Evolutionary conservation across 1,140 invertebrate species (phyloP).

Genomic region (Pentalonia nigronervosa): DNA sequence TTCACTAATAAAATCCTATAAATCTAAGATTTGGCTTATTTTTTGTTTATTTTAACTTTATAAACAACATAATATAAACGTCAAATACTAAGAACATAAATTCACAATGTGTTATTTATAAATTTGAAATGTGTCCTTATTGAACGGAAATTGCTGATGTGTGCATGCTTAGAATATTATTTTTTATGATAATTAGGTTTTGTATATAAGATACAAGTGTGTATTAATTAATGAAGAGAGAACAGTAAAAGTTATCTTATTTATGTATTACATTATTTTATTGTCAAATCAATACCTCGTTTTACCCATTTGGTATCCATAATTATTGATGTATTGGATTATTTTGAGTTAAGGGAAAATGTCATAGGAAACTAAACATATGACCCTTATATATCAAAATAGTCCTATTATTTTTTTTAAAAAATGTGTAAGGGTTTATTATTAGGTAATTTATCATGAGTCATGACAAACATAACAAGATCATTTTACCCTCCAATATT

Average conservation of each 20-base stretch:
- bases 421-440: conserved; percentile 61
- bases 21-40: conserved; percentile 12
- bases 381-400: conserved; percentile 17
- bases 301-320: background rate
- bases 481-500: conserved; percentile 36
- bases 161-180: background rate
- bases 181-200: background rate
- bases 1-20: background rate
- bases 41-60: conserved; percentile 30
- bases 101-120: conserved; percentile 11
- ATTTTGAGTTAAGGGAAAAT: background rate
- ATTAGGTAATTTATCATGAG: conserved; percentile 61
- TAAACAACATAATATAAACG: background rate
- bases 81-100: conserved; percentile 30
- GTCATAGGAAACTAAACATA: conserved; percentile 8
- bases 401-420: conserved; percentile 4
- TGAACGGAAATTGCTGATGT: background rate
- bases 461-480: conserved; percentile 54
- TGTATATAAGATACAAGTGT: background rate
- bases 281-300: background rate
- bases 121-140: background rate
- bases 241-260: background rate
- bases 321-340: conserved; percentile 1
- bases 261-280: background rate
- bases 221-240: background rate